These are phyloP conservation scores for Meteorus cinctellus DNA, from an alignment of 2,888 invertebrate genomes.

Conservation along the genomic window DNA sequence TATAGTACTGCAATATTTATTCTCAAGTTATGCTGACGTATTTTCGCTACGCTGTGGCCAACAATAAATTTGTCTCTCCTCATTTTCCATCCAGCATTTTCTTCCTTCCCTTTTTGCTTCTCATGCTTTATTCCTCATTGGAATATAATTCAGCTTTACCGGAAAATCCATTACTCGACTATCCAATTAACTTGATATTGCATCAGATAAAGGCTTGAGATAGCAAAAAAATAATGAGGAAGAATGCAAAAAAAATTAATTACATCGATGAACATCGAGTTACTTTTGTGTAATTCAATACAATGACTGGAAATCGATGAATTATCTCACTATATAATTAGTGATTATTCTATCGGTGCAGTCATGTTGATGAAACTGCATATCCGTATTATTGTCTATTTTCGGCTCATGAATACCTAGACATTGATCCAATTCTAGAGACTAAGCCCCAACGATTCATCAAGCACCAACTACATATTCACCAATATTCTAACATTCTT, in stretches of 20 bases:
- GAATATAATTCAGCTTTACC: too few relatives aligned
- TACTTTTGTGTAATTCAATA: neutral
- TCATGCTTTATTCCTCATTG: too few relatives aligned
- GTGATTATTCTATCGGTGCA: too few relatives aligned
- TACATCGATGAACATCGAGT: too few relatives aligned
- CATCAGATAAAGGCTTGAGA: too few relatives aligned
- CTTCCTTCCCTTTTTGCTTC: too few relatives aligned
- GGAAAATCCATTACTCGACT: too few relatives aligned
- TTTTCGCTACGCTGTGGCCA: constrained; percentile 9
- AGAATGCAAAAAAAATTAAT: too few relatives aligned
- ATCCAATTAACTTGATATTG: too few relatives aligned
- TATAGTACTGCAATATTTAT: neutral
- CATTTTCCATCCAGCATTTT: constrained; percentile 42
- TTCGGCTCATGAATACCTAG: neutral
- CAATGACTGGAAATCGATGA: too few relatives aligned
- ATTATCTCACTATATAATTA: too few relatives aligned
- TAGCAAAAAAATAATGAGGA: too few relatives aligned
- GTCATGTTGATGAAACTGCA: neutral
- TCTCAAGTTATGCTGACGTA: constrained; percentile 20
- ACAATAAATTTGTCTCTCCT: constrained; percentile 25
- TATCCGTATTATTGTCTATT: neutral
- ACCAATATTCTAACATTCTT: neutral
- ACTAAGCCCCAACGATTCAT: constrained; percentile 10
- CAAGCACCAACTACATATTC: neutral
- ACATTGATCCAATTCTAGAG: constrained; percentile 10